Conservation (phyloP, 2,113 vertebrate genomes). For the Garra rufa region DNA sequence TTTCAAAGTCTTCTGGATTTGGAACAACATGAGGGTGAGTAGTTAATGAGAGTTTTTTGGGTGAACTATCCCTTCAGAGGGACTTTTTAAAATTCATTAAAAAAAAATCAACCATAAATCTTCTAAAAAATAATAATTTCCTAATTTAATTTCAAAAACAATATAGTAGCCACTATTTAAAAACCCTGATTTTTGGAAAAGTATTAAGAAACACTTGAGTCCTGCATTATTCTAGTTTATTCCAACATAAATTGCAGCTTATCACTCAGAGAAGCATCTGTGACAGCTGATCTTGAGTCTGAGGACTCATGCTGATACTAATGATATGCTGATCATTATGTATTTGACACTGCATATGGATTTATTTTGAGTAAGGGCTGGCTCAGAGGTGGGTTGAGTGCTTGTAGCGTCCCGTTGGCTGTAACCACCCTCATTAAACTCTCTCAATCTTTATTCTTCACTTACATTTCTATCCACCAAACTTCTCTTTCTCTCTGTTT, state of each 20-base stretch:
- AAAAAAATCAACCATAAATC: too few species aligned
- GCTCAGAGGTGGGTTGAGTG: conserved; percentile 9
- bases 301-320: conserved; percentile 10
- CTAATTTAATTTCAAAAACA: too few species aligned
- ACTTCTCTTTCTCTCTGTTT: not conserved
- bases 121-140: too few species aligned
- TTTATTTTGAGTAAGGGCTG: conserved; percentile 29
- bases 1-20: too few species aligned
- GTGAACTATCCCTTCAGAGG: too few species aligned
- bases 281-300: not conserved
- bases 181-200: not conserved
- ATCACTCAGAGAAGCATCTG: not conserved
- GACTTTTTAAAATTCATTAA: too few species aligned
- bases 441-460: not conserved
- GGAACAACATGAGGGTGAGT: too few species aligned
- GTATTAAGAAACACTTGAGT: not conserved
- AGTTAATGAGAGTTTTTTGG: too few species aligned
- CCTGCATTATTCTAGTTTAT: not conserved
- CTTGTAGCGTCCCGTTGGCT: not conserved
- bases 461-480: not conserved
- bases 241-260: not conserved
- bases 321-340: conserved; percentile 26
- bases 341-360: conserved; percentile 12
- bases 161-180: too few species aligned
- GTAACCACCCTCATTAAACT: conserved; percentile 27